These are phyloP conservation scores for Cydia pomonella DNA, from an alignment of 1,140 invertebrate species.

Conservation along the genomic window DNA sequence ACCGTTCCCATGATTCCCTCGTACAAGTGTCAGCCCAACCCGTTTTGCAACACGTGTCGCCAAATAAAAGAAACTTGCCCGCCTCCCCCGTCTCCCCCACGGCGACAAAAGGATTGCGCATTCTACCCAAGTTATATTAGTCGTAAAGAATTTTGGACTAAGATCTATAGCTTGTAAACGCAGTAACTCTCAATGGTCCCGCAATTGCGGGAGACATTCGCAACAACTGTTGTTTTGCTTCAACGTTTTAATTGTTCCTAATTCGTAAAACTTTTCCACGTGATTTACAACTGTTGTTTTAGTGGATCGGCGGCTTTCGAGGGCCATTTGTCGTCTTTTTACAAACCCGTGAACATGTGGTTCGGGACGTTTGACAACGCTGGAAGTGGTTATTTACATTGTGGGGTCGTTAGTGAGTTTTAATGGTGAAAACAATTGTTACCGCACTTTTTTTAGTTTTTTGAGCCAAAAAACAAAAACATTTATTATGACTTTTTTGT, in stretches of 20 bases:
- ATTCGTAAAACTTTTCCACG: constrained; percentile 74
- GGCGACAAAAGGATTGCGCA: constrained; percentile 75
- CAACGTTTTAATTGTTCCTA: constrained; percentile 79
- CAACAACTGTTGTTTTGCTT: constrained; percentile 78
- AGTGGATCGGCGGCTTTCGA: constrained; percentile 52
- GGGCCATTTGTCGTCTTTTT: constrained; percentile 45
- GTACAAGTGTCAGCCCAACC: constrained; percentile 76
- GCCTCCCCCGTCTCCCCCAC: constrained; percentile 52
- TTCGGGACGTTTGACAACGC: constrained; percentile 39
- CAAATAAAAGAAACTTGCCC: constrained; percentile 77
- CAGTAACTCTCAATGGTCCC: constrained; percentile 74
- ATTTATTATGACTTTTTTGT: background rate
- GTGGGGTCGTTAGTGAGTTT: constrained; percentile 54
- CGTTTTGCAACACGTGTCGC: constrained; percentile 78
- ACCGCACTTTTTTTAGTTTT: background rate
- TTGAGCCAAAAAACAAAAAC: background rate
- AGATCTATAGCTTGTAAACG: constrained; percentile 76
- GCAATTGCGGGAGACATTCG: constrained; percentile 75
- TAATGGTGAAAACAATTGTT: constrained; percentile 47
- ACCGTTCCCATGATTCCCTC: constrained; percentile 60
- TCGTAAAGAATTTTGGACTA: constrained; percentile 78
- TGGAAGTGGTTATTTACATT: constrained; percentile 57
- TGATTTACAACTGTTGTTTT: constrained; percentile 74
- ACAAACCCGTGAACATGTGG: constrained; percentile 54
- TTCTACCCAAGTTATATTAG: constrained; percentile 69